A percentile compares a stretch with the other conserved stretches of the same genome.
These are phyloP conservation scores for Stichopus chloronotus DNA, from an alignment of 35 echinoderm and acorn worm species.

Conservation along the genomic window DNA sequence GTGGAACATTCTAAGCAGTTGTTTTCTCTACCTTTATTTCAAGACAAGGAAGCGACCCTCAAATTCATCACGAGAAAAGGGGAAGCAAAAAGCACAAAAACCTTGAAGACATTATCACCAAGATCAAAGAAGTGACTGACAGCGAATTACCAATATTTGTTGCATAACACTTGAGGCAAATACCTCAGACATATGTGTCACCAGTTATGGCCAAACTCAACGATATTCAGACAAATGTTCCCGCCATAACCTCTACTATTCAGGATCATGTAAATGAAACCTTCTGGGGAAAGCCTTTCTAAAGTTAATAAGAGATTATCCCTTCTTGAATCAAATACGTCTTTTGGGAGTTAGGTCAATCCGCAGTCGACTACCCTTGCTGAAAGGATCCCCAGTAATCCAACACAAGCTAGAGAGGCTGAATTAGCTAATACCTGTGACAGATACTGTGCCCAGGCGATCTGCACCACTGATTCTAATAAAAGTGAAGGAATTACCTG, in stretches of 20 bases:
- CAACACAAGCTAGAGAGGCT: not conserved
- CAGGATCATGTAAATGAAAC: not conserved
- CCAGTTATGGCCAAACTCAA: not conserved
- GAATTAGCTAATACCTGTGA: not conserved
- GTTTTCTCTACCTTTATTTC: not conserved
- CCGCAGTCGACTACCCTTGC: not conserved
- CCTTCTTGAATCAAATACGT: no score
- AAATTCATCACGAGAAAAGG: not conserved
- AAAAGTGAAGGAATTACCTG: not conserved
- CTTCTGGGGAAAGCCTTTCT: conserved; percentile 2
- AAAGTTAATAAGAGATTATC: conserved; percentile 3
- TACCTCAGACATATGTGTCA: not conserved
- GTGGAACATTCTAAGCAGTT: not conserved
- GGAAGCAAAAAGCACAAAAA: not conserved
- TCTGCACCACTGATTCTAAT: conserved; percentile 9
- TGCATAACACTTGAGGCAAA: not conserved
- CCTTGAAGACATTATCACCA: not conserved
- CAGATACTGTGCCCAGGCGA: not conserved
- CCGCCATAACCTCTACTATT: not conserved
- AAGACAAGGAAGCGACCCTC: not conserved
- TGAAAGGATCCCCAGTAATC: not conserved
- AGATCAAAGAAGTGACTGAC: not conserved
- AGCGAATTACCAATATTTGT: not conserved
- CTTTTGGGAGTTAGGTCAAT: not conserved
- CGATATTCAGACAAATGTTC: not conserved